A percentile compares a stretch with the other conserved stretches of the same genome.
phyloP scores from a whole-genome alignment of 2,797 vertebrate genomes.

The Gobio occitaniae region DNA sequence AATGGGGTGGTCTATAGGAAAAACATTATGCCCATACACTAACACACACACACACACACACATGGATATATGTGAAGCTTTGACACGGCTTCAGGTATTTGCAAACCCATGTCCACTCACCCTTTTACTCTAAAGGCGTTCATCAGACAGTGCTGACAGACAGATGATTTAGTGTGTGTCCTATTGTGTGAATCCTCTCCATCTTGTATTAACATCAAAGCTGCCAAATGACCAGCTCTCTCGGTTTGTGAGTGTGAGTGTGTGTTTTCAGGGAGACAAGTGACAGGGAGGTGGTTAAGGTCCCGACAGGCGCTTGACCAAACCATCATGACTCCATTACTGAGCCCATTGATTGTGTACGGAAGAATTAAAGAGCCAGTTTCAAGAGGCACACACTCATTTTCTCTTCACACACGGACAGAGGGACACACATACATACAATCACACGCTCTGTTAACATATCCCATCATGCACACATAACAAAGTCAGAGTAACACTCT shows the following conservation, averaged over 20 bases:
- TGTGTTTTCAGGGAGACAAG: slow-evolving; percentile 48
- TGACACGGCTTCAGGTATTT: slow-evolving; percentile 23
- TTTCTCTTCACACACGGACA: slow-evolving; percentile 50
- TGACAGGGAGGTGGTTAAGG: slow-evolving; percentile 67
- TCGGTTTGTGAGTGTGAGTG: slow-evolving; percentile 38
- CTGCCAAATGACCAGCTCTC: slow-evolving; percentile 46
- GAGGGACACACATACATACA: slow-evolving; percentile 47
- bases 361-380: slow-evolving; percentile 79
- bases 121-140: slow-evolving; percentile 22
- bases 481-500: slow-evolving; percentile 43
- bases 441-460: slow-evolving; percentile 40
- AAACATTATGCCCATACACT: slow-evolving; percentile 56
- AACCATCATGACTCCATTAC: slow-evolving; percentile 86
- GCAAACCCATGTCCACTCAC: slow-evolving; percentile 14
- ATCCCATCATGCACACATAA: slow-evolving; percentile 52
- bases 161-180: slow-evolving; percentile 59
- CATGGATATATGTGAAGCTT: slow-evolving; percentile 10
- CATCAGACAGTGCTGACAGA: slow-evolving; percentile 57
- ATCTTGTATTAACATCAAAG: slow-evolving; percentile 32
- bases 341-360: slow-evolving; percentile 82
- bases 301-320: slow-evolving; percentile 82
- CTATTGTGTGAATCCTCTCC: slow-evolving; percentile 41
- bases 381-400: slow-evolving; percentile 59
- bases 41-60: slow-evolving; percentile 30
- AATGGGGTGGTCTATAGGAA: slow-evolving; percentile 64